phyloP scores from a whole-genome alignment of 2,888 invertebrate genomes.

The Deilephila elpenor region DNA sequence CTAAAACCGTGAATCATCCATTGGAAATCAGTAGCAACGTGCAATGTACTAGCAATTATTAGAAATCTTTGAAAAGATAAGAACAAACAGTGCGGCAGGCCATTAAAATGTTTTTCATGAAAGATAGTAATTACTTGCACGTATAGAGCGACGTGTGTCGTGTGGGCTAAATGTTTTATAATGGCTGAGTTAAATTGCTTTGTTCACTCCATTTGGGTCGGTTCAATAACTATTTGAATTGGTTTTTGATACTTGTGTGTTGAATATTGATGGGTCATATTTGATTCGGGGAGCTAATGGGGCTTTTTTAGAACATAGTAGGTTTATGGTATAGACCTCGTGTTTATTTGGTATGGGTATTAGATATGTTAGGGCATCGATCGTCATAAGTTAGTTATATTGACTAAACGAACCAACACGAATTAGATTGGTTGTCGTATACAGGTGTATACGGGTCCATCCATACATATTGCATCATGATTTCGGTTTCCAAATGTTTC shows the following conservation, averaged over 20 bases:
- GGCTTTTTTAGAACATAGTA: too few species aligned
- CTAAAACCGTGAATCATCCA: not conserved
- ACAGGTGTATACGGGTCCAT: too few species aligned
- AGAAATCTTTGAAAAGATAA: not conserved
- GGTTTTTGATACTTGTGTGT: not conserved
- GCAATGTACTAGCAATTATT: not conserved
- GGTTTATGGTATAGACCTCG: too few species aligned
- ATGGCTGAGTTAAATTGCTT: conserved; percentile 50
- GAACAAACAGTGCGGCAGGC: not conserved
- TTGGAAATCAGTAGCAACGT: not conserved
- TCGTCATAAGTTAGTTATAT: too few species aligned
- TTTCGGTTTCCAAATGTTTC: too few species aligned
- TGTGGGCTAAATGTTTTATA: conserved; percentile 57
- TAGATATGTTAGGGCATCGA: too few species aligned
- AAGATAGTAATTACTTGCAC: conserved; percentile 16
- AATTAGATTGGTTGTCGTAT: too few species aligned
- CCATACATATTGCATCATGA: too few species aligned
- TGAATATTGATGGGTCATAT: not conserved
- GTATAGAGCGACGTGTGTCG: not conserved
- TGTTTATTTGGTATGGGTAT: too few species aligned
- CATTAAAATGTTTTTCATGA: conserved; percentile 7
- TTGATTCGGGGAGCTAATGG: not conserved
- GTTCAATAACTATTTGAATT: not conserved
- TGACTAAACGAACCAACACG: too few species aligned
- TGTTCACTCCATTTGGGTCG: conserved; percentile 39